A percentile compares a stretch with the other conserved stretches of the same genome.
phyloP scores from a whole-genome alignment of 2,888 invertebrate genomes.

The Lapara coniferarum region DNA sequence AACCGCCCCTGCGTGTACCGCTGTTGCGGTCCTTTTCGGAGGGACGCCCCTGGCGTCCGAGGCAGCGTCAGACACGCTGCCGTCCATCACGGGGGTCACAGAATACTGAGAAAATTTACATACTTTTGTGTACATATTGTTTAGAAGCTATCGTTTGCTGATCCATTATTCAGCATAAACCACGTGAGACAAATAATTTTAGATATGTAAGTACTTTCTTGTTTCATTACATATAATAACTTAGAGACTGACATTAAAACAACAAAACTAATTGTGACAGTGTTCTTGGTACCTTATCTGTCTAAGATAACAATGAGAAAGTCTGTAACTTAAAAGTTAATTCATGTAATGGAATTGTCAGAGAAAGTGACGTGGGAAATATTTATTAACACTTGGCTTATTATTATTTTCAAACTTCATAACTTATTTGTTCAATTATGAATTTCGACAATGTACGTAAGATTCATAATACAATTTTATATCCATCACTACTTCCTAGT shows the following conservation, averaged over 20 bases:
- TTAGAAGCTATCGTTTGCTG: no score
- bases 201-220: no score
- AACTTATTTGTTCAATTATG: background rate
- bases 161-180: no score
- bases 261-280: constrained; percentile 26
- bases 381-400: constrained; percentile 36
- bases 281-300: constrained; percentile 35
- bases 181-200: no score
- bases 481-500: background rate
- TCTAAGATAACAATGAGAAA: constrained; percentile 64
- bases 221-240: background rate
- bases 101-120: no score
- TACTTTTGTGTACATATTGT: no score
- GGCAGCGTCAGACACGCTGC: no score
- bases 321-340: constrained; percentile 46
- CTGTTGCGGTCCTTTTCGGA: no score
- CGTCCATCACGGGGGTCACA: no score
- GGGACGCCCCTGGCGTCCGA: no score
- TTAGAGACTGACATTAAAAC: constrained; percentile 18
- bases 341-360: constrained; percentile 62
- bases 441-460: background rate
- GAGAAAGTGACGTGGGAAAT: constrained; percentile 69
- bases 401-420: background rate
- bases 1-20: no score
- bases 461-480: background rate